phyloP scores from a whole-genome alignment of 2,113 vertebrate genomes.

The Cyphomyrus plagiostoma region DNA sequence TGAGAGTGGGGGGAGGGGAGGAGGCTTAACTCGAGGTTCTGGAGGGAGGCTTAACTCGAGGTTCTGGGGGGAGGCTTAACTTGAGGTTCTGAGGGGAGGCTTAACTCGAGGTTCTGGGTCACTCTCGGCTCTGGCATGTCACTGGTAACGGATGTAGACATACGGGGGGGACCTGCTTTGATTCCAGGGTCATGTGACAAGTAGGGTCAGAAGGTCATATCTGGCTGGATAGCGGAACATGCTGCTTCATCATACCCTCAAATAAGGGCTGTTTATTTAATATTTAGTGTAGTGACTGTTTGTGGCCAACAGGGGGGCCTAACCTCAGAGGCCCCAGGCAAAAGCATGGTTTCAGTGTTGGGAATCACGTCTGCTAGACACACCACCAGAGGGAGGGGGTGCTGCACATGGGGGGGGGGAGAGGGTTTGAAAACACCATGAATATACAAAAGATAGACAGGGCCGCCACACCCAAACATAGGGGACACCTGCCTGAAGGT shows the following conservation, averaged over 20 bases:
- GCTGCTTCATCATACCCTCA: neutral
- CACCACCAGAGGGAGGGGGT: neutral
- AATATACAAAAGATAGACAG: neutral
- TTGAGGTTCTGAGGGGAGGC: neutral
- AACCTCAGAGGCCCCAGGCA: neutral
- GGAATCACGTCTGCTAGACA: neutral
- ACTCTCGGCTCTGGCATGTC: neutral
- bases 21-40: neutral
- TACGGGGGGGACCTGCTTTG: neutral
- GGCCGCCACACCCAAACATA: neutral
- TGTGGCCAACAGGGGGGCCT: neutral
- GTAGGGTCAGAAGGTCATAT: neutral
- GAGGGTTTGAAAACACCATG: neutral
- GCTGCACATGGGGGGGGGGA: too few species aligned
- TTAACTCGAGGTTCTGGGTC: neutral
- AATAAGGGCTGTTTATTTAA: neutral
- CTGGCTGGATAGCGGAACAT: neutral
- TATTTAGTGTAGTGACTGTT: neutral
- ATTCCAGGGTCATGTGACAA: neutral
- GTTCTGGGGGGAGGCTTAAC: neutral
- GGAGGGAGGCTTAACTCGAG: neutral
- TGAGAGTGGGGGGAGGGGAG: neutral
- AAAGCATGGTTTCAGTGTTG: neutral
- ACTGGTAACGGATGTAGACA: neutral
- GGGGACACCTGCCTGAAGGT: neutral